Conservation (phyloP, 2,888 invertebrate species). For the Chloroclysta siterata region DNA sequence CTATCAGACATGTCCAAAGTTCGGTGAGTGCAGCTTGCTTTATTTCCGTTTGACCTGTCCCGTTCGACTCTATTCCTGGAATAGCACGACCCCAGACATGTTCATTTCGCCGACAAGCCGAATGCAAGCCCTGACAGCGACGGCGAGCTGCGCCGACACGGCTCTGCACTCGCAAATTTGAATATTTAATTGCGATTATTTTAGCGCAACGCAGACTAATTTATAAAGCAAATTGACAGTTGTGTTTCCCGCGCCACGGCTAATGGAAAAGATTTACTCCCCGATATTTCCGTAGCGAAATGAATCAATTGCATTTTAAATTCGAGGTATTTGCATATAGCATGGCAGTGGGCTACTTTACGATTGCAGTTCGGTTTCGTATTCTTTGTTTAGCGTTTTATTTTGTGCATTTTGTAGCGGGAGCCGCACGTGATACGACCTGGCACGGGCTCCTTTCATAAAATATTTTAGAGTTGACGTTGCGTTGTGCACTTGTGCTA, state of each 20-base stretch:
- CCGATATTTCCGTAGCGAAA: conserved; percentile 54
- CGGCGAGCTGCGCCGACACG: conserved; percentile 70
- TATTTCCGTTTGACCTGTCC: conserved; percentile 82
- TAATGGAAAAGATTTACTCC: conserved; percentile 64
- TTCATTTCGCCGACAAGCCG: conserved; percentile 75
- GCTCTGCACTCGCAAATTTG: conserved; percentile 78
- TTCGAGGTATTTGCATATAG: conserved; percentile 62
- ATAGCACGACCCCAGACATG: conserved; percentile 72
- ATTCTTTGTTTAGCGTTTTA: conserved; percentile 73
- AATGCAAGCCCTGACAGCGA: conserved; percentile 76
- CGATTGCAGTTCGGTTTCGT: conserved; percentile 65
- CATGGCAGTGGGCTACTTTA: conserved; percentile 64
- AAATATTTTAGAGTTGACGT: conserved; percentile 73
- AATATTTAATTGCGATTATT: conserved; percentile 78
- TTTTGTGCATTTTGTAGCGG: conserved; percentile 70
- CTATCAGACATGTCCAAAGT: conserved; percentile 81
- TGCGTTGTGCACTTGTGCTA: conserved; percentile 53
- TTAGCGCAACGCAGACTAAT: conserved; percentile 66
- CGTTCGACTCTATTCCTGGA: conserved; percentile 77
- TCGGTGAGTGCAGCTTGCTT: conserved; percentile 78
- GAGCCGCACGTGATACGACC: conserved; percentile 67
- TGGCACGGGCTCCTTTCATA: conserved; percentile 62
- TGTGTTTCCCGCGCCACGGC: conserved; percentile 50
- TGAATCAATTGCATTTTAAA: conserved; percentile 68
- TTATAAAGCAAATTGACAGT: conserved; percentile 71